Conservation (phyloP, 2,113 vertebrate genomes). For the Peromyscus polionotus region DNA sequence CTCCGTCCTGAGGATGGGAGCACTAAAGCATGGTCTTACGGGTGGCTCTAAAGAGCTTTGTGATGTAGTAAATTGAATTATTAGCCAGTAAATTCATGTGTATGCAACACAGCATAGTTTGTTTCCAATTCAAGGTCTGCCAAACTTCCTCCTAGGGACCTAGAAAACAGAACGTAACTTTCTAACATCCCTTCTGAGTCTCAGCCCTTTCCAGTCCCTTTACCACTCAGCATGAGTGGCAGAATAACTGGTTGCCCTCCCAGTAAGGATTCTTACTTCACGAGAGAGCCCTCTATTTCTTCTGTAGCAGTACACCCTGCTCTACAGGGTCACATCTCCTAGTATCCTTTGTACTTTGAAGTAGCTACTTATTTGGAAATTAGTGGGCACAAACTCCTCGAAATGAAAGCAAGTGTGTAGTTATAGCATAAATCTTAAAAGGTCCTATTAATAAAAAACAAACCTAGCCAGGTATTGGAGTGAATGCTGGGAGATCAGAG, state of each 20-base stretch:
- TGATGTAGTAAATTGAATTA: slow-evolving; percentile 46
- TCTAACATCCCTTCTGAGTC: background rate
- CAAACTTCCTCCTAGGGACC: slow-evolving; percentile 4
- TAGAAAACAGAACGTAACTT: background rate
- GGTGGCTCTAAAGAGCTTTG: background rate
- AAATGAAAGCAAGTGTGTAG: background rate
- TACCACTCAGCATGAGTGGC: background rate
- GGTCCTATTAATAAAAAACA: too few relatives aligned
- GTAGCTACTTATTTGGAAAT: background rate
- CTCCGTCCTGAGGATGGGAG: background rate
- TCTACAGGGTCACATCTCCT: background rate
- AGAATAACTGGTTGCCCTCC: background rate
- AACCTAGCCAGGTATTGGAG: too few relatives aligned
- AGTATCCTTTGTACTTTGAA: background rate
- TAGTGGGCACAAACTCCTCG: background rate
- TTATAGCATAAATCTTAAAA: too few relatives aligned
- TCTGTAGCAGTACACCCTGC: background rate
- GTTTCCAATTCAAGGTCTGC: slow-evolving; percentile 44
- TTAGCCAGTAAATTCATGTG: slow-evolving; percentile 56
- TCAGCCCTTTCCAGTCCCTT: background rate
- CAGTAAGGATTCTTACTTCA: background rate
- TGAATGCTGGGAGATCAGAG: too few relatives aligned
- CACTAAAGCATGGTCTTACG: background rate
- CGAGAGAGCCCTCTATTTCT: background rate
- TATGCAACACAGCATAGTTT: background rate